Evolutionary conservation across 2,797 vertebrate genomes (phyloP), one percentile per base, ranked within the genome.

Genomic region (Coracias cyanogaster): DNA sequence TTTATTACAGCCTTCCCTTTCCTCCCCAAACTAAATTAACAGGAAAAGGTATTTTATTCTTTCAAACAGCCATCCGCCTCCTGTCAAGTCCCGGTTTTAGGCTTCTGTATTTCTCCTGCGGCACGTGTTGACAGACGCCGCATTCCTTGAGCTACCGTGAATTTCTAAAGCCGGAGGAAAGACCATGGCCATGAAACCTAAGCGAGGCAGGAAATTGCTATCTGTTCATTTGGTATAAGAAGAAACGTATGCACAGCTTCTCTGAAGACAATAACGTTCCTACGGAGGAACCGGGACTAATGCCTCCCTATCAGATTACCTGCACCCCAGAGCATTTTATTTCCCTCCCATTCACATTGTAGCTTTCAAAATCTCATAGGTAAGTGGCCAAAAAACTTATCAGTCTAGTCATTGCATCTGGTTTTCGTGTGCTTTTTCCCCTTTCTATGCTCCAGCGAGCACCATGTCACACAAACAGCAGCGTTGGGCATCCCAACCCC

Each of bases 401-500:
- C 86, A 41, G 48, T 43, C 55, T 39, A 16, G 39, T 31, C 80
- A 78, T 45, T 28, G 0, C 12, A 76, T 31, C 92, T 87, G 69
- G 8, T 13, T 29, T 46, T 15, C 5, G 2, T 3, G 4, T 25
- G 15, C 22, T 82, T 77, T 41, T 29, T 9, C 52, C 17, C 61
- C 31, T n/a, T 60, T 5, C 51, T 25, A 2, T 6, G 58, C 41
- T 8, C 12, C 2, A 6, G 49, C 2, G 2, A 71, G 66, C 25
- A 7, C 26, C 46, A 11, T 0, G 0, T 4, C 45, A 3, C 0
- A 3, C 0, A 2, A 64, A 13, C 1, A 9, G 31, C 10, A 2
- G n/a, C 7, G 54, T 3, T 0, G 4, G 51, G 16, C 7, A 12
- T 0, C 67, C 37, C 8, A 6, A 20, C 3, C 7, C n/a, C 41